These are phyloP conservation scores for Agrenia bidenticulata DNA, from an alignment of 2,888 invertebrate species.

Conservation along the genomic window DNA sequence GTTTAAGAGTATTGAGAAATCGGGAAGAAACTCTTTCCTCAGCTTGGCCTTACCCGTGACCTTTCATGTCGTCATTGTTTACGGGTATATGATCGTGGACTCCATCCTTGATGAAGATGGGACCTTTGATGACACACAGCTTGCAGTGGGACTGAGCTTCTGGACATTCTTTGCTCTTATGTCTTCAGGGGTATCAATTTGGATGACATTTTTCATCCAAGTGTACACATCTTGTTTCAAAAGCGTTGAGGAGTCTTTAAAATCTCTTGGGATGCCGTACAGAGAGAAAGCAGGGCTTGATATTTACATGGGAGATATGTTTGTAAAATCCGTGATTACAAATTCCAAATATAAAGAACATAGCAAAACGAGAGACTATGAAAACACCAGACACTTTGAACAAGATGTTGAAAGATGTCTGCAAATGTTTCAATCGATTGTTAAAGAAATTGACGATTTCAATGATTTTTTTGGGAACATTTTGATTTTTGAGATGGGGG, in stretches of 20 bases:
- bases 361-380: neutral
- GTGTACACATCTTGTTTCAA: conserved; percentile 28
- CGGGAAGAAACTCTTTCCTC: conserved; percentile 9
- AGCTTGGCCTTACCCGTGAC: conserved; percentile 21
- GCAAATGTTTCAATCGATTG: conserved; percentile 20
- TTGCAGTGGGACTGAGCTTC: conserved; percentile 21
- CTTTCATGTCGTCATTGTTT: conserved; percentile 13
- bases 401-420: neutral
- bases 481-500: conserved; percentile 24
- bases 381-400: neutral
- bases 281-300: neutral
- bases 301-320: neutral
- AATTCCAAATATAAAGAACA: neutral
- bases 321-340: neutral
- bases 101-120: conserved; percentile 17
- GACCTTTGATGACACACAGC: conserved; percentile 16
- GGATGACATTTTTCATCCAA: conserved; percentile 36
- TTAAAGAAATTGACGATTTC: conserved; percentile 24
- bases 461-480: conserved; percentile 36
- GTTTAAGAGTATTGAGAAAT: conserved; percentile 13
- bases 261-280: neutral
- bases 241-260: conserved; percentile 9
- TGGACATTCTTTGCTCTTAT: conserved; percentile 16
- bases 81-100: neutral
- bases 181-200: conserved; percentile 21